Evolutionary conservation across 2,888 invertebrate species (phyloP).

Genomic region (Cacoxenus indagator): DNA sequence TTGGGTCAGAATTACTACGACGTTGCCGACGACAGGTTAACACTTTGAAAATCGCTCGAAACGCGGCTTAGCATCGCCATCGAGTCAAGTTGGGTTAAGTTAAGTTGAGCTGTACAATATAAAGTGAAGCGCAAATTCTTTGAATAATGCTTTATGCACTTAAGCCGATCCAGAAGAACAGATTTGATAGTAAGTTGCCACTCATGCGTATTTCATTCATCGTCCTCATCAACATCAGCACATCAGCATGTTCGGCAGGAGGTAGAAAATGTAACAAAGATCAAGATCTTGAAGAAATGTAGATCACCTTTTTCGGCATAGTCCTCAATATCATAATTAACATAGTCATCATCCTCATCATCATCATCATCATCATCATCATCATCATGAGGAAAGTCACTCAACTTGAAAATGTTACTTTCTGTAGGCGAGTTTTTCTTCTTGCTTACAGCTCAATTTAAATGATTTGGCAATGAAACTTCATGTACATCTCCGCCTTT

Average conservation of each 20-base stretch:
- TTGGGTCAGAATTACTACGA: too few species aligned
- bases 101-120: neutral
- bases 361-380: neutral
- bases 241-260: neutral
- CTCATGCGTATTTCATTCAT: slow-evolving; percentile 36
- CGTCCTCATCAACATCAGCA: neutral
- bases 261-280: too few species aligned
- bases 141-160: slow-evolving; percentile 37
- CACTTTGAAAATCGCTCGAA: neutral
- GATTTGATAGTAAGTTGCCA: neutral
- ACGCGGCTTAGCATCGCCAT: neutral
- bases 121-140: neutral
- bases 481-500: neutral
- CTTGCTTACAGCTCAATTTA: neutral
- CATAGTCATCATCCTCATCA: neutral
- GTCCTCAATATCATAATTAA: neutral
- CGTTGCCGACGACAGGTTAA: neutral
- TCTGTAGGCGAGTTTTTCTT: neutral
- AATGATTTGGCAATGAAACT: neutral
- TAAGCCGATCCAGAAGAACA: slow-evolving; percentile 35
- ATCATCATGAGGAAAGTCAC: neutral
- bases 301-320: neutral
- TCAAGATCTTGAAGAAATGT: neutral
- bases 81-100: neutral
- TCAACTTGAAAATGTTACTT: neutral